Evolutionary conservation across 2,113 vertebrate genomes (phyloP), one percentile per base, ranked within the genome.

Genomic region (Paraplagusia blochii): DNA sequence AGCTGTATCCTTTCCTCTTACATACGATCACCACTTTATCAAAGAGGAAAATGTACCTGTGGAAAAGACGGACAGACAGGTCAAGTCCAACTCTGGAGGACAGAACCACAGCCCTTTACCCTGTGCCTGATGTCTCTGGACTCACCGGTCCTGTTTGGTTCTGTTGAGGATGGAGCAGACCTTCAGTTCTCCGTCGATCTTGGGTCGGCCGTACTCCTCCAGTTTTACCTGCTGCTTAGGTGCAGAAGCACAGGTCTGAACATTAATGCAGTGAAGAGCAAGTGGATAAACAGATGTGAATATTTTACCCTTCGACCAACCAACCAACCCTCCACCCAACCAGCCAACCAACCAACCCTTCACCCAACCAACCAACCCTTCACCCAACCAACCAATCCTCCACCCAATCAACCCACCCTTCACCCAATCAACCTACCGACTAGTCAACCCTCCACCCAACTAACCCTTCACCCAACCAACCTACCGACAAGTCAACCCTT

Each of bases 1-100:
- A 99, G 85, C 75, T 96, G 78, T 98, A 95, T 9, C 94, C 95
- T 88, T 92, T 94, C 74, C 97, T 82, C 77, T 99, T 99, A 87
- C 97, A 99, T 61, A 98, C 95, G 0, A 99, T 97, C 72, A 97
- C 94, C 74, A 97, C 97, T 92, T 99, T 99, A 83, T 99, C 97
- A 49, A 99, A 99, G 46, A 99, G 91, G 90, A 99, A 99, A 62
- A 99, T 90, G 87, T 99, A 98, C 92, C 97, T 99, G 89, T 29
- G 22, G 22, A 51, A 74, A 16, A 65, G 42, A 68, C 0, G 54
- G 3, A 48, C 47, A 72, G 34, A 59, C 5, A 58, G 22, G 40
- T 45, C 40, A 9, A 49, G 22, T 39, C 4, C 14, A 33, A 46
- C 47, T 14, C 16, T 38, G 7, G n/a, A 15, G 1, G 3, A 11